phyloP scores from a whole-genome alignment of 1,140 invertebrate species.

The Danaus plexippus region DNA sequence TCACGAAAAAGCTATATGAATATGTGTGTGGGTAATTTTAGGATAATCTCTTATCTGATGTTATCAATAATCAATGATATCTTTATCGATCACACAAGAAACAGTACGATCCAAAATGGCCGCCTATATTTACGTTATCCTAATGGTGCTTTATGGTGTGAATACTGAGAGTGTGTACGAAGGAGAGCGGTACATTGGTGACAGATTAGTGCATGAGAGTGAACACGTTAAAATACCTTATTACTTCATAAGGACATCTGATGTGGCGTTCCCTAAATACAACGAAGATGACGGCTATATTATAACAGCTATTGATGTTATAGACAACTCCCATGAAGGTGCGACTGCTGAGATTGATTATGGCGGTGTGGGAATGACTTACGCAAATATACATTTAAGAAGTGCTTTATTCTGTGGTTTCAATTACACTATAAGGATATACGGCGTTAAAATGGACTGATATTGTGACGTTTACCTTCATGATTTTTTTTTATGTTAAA shows the following conservation, averaged over 20 bases:
- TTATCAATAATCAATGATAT: no score
- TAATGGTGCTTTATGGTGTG: conserved; percentile 15
- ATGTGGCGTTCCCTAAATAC: conserved; percentile 39
- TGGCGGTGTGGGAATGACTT: conserved; percentile 33
- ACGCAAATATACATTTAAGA: conserved; percentile 35
- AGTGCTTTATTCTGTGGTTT: conserved; percentile 33
- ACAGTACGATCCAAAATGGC: conserved; percentile 7
- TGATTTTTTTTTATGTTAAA: neutral
- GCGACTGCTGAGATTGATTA: conserved; percentile 34
- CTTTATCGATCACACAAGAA: no score
- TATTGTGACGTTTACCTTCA: neutral
- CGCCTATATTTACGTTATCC: conserved; percentile 6
- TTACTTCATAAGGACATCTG: conserved; percentile 25
- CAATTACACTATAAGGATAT: conserved; percentile 40
- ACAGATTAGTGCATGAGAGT: conserved; percentile 32
- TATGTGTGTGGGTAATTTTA: no score
- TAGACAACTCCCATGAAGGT: conserved; percentile 25
- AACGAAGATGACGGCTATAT: conserved; percentile 30
- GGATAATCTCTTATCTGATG: no score
- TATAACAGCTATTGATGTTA: conserved; percentile 29
- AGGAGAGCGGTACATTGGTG: conserved; percentile 22
- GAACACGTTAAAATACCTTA: conserved; percentile 30
- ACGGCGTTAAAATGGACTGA: conserved; percentile 23
- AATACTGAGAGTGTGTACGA: conserved; percentile 24
- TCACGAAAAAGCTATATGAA: no score